Conservation (phyloP, 2,888 invertebrate species). For the Merodon equestris region DNA sequence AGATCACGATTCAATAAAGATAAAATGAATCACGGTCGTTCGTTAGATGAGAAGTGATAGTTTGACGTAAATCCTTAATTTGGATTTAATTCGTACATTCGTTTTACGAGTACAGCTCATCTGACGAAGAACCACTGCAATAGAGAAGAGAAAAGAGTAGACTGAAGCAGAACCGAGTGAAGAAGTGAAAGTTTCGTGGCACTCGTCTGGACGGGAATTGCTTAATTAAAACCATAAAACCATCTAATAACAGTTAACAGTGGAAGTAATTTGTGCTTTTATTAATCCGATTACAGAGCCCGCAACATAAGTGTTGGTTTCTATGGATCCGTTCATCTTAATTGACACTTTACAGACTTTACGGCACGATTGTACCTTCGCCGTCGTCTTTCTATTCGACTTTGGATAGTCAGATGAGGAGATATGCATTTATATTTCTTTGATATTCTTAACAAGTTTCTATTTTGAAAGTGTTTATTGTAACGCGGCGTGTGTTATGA, state of each 20-base stretch:
- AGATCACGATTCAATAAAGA: neutral
- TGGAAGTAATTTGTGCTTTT: conserved; percentile 58
- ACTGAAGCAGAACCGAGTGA: neutral
- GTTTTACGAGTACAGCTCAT: neutral
- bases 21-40: conserved; percentile 9
- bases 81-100: conserved; percentile 26
- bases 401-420: too few species aligned
- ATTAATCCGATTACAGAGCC: conserved; percentile 58
- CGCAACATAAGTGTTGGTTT: conserved; percentile 18
- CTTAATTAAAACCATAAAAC: conserved; percentile 64
- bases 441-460: too few species aligned
- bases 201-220: conserved; percentile 41
- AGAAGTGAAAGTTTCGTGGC: conserved; percentile 57
- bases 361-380: too few species aligned
- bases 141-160: neutral
- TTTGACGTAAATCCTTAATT: conserved; percentile 47
- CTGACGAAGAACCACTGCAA: neutral
- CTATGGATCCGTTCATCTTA: conserved; percentile 23
- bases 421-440: too few species aligned
- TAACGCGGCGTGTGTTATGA: too few species aligned
- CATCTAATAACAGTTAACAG: conserved; percentile 67
- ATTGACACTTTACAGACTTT: conserved; percentile 30
- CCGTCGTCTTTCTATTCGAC: too few species aligned
- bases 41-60: neutral
- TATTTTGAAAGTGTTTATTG: too few species aligned